Evolutionary conservation across 2,113 vertebrate species (phyloP).

Genomic region (Sciurus niger): DNA sequence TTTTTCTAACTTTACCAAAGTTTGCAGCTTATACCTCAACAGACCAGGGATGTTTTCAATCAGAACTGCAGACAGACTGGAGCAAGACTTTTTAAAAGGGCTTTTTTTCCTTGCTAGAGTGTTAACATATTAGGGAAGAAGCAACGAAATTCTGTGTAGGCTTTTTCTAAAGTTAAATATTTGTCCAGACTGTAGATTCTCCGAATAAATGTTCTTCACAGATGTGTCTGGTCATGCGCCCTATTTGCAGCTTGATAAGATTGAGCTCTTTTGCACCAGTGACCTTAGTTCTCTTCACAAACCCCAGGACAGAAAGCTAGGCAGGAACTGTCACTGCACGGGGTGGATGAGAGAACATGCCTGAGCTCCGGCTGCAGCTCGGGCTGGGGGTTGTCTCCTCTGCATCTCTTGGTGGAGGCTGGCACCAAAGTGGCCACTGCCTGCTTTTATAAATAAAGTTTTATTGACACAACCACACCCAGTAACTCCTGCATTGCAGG

Average conservation of each 20-base stretch:
- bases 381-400: too few relatives aligned
- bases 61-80: constrained; percentile 86
- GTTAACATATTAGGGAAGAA: constrained; percentile 84
- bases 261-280: background rate
- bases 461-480: background rate
- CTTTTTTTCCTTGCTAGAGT: constrained; percentile 74
- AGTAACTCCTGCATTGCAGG: background rate
- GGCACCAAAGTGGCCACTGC: too few relatives aligned
- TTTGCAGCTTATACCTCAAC: constrained; percentile 89
- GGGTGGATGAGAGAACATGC: too few relatives aligned
- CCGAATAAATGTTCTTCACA: constrained; percentile 90
- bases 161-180: constrained; percentile 81
- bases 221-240: constrained; percentile 45
- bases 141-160: constrained; percentile 76
- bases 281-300: background rate
- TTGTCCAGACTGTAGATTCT: constrained; percentile 87
- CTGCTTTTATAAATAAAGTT: background rate
- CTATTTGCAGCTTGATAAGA: background rate
- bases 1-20: constrained; percentile 84
- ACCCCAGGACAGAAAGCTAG: background rate
- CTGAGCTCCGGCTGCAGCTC: too few relatives aligned
- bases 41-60: constrained; percentile 82
- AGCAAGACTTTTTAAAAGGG: constrained; percentile 74
- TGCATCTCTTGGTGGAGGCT: too few relatives aligned
- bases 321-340: too few relatives aligned